Conservation (phyloP, 2,888 invertebrate genomes). For the Nyleta sp. region DNA sequence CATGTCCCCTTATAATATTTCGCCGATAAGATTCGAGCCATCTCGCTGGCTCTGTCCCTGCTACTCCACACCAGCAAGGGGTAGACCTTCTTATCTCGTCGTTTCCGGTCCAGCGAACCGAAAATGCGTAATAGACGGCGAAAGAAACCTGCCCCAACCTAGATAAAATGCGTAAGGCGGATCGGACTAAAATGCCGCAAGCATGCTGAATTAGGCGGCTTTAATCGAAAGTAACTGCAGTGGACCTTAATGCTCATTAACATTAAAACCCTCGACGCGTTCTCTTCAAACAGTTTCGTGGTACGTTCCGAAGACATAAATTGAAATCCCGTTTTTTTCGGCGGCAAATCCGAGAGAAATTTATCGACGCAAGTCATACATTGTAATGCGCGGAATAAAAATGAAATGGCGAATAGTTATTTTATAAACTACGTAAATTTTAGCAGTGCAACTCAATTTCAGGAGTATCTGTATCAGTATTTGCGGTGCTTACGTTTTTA, state of each 20-base stretch:
- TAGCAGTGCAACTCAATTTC: slow-evolving; percentile 20
- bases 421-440: slow-evolving; percentile 31
- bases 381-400: slow-evolving; percentile 13
- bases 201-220: slow-evolving; percentile 52
- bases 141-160: slow-evolving; percentile 70
- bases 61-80: slow-evolving; percentile 67
- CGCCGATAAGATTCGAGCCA: slow-evolving; percentile 74
- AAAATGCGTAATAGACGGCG: slow-evolving; percentile 82
- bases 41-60: slow-evolving; percentile 66
- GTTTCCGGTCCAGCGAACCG: slow-evolving; percentile 82
- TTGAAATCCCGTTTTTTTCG: background rate
- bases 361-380: background rate
- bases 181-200: slow-evolving; percentile 46
- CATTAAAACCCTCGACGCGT: background rate
- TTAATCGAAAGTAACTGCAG: slow-evolving; percentile 18
- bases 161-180: slow-evolving; percentile 69
- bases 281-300: too few relatives aligned
- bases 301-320: too few relatives aligned
- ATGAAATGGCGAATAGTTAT: slow-evolving; percentile 12
- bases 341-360: background rate
- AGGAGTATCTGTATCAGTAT: slow-evolving; percentile 20
- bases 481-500: slow-evolving; percentile 44
- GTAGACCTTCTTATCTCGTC: slow-evolving; percentile 80
- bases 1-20: slow-evolving; percentile 77
- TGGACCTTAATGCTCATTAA: slow-evolving; percentile 23